Base-by-base conservation (phyloP, 2,888 invertebrate genomes). In the Loripinus fragilis region DNA sequence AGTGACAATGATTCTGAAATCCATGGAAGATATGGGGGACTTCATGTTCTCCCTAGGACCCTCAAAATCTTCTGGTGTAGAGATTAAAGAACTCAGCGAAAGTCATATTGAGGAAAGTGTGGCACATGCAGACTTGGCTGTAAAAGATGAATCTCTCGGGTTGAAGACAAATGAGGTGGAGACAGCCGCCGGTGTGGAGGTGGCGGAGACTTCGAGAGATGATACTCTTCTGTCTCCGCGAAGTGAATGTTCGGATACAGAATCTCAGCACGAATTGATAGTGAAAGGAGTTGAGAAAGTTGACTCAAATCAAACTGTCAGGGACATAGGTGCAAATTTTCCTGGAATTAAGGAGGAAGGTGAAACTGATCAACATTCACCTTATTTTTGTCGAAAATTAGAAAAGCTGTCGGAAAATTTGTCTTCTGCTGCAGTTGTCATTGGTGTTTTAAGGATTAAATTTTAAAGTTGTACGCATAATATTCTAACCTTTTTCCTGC, bases 1-100 rank as follows among this genome's bases (percentile, higher is more conserved):
- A 74, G 65, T 84, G n/a, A 48, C 73, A 25, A 64, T 75, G 38
- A 17, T 84, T 15, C 50, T 68, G n/a, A 78, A 80, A 48, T 81
- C 78, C 20, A 71, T 72, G 17, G 84, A 84, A 60, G 81, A 77
- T 33, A 72, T 67, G 15, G 74, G 81, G 5, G 79, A 81, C 33
- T 69, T 74, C 20, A 50, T 66, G 25, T 79, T 83, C 35, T 68
- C 80, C 3, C 64, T 76, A 30, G 38, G 42, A 7, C 23, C 8
- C 28, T 10, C 25, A 28, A 38, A 69, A 23, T 28, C 66, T 23
- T 33, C 67, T 17, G 35, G 69, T 28, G 52, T 72, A 0, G 68
- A 71, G 8, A 76, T 72, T n/a, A 75, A n/a, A 10, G 75, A 75
- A 38, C 48, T 75, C 10, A 70, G 12, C 23, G 74, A 74, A 5